A percentile compares a stretch with the other conserved stretches of the same genome.
phyloP scores from a whole-genome alignment of 1,140 invertebrate species.

The Apis cerana region DNA sequence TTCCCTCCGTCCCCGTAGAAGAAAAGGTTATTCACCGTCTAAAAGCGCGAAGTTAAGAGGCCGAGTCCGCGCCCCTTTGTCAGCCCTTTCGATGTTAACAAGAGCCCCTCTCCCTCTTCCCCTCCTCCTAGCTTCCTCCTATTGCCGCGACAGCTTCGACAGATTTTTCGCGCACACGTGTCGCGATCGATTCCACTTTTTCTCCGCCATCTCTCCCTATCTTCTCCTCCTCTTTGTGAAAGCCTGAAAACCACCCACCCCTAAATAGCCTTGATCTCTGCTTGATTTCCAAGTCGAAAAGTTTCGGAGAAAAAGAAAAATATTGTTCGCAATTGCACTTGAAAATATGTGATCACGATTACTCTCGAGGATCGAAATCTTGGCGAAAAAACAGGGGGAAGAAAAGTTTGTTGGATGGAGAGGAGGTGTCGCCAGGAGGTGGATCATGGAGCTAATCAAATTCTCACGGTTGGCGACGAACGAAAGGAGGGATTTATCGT shows the following conservation, averaged over 20 bases:
- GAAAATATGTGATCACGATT: too few species aligned
- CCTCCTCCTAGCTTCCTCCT: background rate
- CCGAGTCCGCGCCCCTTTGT: conserved; percentile 41
- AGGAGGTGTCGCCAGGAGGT: background rate
- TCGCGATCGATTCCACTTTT: conserved; percentile 34
- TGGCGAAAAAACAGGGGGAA: background rate
- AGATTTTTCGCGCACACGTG: conserved; percentile 34
- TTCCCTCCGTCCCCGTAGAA: background rate
- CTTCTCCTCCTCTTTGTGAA: background rate
- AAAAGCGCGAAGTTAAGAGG: conserved; percentile 32
- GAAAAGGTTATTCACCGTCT: conserved; percentile 53
- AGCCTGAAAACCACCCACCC: background rate
- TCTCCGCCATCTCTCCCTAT: too few species aligned
- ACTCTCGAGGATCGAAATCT: too few species aligned
- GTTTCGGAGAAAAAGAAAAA: too few species aligned
- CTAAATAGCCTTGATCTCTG: too few species aligned
- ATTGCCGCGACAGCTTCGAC: conserved; percentile 27
- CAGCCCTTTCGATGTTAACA: conserved; percentile 54
- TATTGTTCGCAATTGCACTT: too few species aligned
- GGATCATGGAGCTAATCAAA: conserved; percentile 64
- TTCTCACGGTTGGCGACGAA: conserved; percentile 19
- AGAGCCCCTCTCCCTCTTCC: conserved; percentile 35
- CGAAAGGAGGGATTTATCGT: conserved; percentile 69
- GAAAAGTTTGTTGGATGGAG: conserved; percentile 9
- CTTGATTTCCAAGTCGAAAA: too few species aligned